These are phyloP conservation scores for Aporophyla lueneburgensis DNA, from an alignment of 2,888 invertebrate genomes.

Conservation along the genomic window DNA sequence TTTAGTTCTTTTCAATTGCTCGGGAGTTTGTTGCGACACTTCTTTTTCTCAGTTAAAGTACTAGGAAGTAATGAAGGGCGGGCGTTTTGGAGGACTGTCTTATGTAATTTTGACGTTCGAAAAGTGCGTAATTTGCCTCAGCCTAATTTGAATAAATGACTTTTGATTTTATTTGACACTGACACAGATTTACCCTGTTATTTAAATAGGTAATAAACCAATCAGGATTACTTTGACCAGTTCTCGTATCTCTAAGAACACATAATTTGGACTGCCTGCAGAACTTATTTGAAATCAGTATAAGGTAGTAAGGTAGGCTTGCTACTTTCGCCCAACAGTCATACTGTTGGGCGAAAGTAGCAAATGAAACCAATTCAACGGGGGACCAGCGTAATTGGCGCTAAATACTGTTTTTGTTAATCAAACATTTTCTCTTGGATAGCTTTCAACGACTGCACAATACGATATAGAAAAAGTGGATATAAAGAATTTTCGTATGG, in stretches of 20 bases:
- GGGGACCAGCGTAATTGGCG: slow-evolving; percentile 29
- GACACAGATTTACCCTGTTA: neutral
- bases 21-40: too few species aligned
- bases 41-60: too few species aligned
- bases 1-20: too few species aligned
- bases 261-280: neutral
- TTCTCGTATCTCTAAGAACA: neutral
- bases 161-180: too few species aligned
- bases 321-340: too few species aligned
- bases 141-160: too few species aligned
- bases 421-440: slow-evolving; percentile 38
- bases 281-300: neutral
- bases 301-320: slow-evolving; percentile 1
- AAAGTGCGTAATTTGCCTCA: too few species aligned
- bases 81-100: too few species aligned
- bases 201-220: neutral
- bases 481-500: neutral
- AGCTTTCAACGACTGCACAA: neutral
- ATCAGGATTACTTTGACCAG: neutral
- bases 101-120: too few species aligned
- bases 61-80: too few species aligned
- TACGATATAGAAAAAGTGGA: neutral
- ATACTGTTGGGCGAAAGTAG: slow-evolving; percentile 32
- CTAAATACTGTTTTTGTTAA: slow-evolving; percentile 38
- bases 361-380: slow-evolving; percentile 19